Evolutionary conservation across 2,797 vertebrate species (phyloP).

Genomic region (Microtus obscurus): DNA sequence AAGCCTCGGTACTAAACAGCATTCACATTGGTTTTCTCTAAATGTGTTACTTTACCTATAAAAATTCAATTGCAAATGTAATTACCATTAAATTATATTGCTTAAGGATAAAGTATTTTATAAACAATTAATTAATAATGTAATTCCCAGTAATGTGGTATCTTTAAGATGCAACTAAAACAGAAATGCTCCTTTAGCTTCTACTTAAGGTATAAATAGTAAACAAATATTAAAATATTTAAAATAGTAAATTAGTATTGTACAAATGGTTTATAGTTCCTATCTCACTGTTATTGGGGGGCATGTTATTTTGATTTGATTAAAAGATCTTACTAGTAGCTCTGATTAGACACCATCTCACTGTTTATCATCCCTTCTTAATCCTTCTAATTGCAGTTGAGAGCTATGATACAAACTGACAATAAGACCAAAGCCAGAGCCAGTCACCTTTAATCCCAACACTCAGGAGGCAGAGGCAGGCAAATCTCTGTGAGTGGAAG

Average conservation of each 20-base stretch:
- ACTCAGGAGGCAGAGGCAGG: not conserved
- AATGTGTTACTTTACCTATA: slow-evolving; percentile 58
- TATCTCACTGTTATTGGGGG: not conserved
- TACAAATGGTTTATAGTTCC: slow-evolving; percentile 26
- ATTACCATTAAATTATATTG: slow-evolving; percentile 41
- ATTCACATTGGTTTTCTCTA: slow-evolving; percentile 38
- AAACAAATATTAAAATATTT: slow-evolving; percentile 46
- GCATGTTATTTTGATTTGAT: not conserved
- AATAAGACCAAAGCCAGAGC: not conserved
- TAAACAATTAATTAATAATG: slow-evolving; percentile 35
- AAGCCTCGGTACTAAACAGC: not conserved
- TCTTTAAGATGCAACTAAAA: slow-evolving; percentile 53
- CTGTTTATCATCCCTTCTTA: slow-evolving; percentile 21
- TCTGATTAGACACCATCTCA: not conserved
- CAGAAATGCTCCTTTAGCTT: not conserved
- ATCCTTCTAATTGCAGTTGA: slow-evolving; percentile 35
- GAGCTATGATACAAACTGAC: slow-evolving; percentile 30
- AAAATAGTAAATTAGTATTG: slow-evolving; percentile 29
- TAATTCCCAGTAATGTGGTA: slow-evolving; percentile 19
- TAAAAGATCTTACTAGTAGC: not conserved
- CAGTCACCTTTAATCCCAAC: not conserved
- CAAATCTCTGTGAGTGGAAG: not conserved
- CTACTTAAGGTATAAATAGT: slow-evolving; percentile 57
- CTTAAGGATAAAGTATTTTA: slow-evolving; percentile 44
- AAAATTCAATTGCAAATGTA: slow-evolving; percentile 27